phyloP scores from a whole-genome alignment of 2,888 invertebrate genomes.

The Dendrolimus pini region DNA sequence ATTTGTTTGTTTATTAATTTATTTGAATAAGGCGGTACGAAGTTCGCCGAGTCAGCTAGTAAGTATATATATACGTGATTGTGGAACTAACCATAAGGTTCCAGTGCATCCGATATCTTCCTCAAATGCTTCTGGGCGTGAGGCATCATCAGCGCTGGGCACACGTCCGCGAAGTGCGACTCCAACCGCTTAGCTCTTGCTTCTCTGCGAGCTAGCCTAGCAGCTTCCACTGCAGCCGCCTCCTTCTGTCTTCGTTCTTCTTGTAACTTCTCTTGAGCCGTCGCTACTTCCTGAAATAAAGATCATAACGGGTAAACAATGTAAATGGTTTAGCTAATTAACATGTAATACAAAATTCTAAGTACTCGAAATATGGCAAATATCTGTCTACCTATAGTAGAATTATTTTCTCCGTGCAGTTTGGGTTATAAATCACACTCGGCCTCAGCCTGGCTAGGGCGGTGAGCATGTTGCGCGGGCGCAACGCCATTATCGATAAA shows the following conservation, averaged over 20 bases:
- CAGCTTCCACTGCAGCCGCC: slow-evolving; percentile 56
- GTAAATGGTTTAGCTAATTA: neutral
- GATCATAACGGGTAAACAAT: no score
- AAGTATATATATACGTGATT: no score
- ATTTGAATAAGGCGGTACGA: no score
- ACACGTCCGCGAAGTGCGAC: slow-evolving; percentile 63
- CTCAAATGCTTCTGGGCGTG: slow-evolving; percentile 65
- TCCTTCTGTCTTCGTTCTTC: slow-evolving; percentile 45
- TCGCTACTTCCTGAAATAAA: slow-evolving; percentile 42
- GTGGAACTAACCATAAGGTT: slow-evolving; percentile 39
- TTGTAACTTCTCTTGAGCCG: slow-evolving; percentile 37
- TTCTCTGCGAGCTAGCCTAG: slow-evolving; percentile 62
- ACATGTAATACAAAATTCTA: neutral
- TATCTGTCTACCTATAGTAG: no score
- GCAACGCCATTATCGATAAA: no score
- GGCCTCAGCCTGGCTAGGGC: no score
- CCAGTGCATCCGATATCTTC: slow-evolving; percentile 54
- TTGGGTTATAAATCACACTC: no score
- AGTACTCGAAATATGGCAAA: neutral
- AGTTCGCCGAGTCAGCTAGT: no score
- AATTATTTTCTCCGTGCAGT: no score
- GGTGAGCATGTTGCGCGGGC: no score
- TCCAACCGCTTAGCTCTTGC: slow-evolving; percentile 70
- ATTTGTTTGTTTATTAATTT: no score
- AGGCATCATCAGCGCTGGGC: slow-evolving; percentile 70